phyloP scores from a whole-genome alignment of 2,113 vertebrate species.

The Platichthys flesus region DNA sequence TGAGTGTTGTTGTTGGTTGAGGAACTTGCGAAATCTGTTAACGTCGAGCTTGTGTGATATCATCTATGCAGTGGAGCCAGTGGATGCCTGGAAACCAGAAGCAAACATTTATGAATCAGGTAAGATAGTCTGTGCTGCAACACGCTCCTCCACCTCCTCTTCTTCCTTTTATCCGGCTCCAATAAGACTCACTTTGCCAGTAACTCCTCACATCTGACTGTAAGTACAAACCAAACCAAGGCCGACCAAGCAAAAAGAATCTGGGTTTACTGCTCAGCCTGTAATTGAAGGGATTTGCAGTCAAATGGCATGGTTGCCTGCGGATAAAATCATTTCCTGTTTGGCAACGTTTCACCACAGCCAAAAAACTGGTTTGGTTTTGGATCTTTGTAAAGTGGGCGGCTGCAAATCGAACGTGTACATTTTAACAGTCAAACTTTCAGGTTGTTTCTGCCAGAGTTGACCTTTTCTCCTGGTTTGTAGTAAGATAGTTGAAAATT shows the following conservation, averaged over 20 bases:
- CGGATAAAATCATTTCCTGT: conserved; percentile 42
- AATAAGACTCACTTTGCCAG: conserved; percentile 15
- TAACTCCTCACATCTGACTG: conserved; percentile 24
- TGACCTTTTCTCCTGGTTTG: not conserved
- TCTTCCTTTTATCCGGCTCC: not conserved
- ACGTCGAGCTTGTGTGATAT: conserved; percentile 74
- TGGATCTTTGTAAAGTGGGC: conserved; percentile 22
- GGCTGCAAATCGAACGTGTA: conserved; percentile 4
- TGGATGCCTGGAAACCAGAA: conserved; percentile 84
- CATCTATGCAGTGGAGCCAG: conserved; percentile 82
- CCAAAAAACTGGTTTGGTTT: conserved; percentile 19
- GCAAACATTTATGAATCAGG: conserved; percentile 86
- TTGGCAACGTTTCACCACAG: conserved; percentile 45
- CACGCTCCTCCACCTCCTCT: not conserved
- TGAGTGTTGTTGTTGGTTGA: conserved; percentile 16
- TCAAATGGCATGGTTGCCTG: conserved; percentile 44
- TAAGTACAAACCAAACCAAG: conserved; percentile 46
- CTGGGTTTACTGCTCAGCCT: conserved; percentile 57
- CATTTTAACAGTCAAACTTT: conserved; percentile 20
- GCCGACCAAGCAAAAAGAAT: conserved; percentile 36
- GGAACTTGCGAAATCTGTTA: conserved; percentile 30
- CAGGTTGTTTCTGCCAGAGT: conserved; percentile 4
- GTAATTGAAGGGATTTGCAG: conserved; percentile 62
- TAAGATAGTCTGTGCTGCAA: conserved; percentile 67
- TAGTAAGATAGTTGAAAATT: not conserved